Evolutionary conservation across 2,888 invertebrate species (phyloP).

Genomic region (Podabrus alpinus): DNA sequence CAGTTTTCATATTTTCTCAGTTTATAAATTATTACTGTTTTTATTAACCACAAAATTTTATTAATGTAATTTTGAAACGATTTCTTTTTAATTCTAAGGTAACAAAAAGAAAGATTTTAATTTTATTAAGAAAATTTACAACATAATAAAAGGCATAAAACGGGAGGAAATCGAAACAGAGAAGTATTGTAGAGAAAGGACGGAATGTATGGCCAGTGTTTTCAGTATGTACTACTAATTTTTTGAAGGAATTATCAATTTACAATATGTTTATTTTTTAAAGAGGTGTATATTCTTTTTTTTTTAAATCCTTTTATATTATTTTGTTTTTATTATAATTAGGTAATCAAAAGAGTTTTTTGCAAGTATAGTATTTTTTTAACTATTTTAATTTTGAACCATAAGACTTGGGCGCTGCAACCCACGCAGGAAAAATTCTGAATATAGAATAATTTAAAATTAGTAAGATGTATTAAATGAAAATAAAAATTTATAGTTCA

Average conservation of each 20-base stretch:
- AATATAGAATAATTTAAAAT: too few species aligned
- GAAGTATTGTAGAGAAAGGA: not conserved
- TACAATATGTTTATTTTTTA: not conserved
- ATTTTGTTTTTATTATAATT: not conserved
- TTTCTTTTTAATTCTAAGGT: not conserved
- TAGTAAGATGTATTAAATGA: too few species aligned
- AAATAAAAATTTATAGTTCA: too few species aligned
- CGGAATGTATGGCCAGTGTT: not conserved
- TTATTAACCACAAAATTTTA: not conserved
- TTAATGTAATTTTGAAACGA: not conserved
- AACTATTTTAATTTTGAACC: not conserved
- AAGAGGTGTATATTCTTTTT: not conserved
- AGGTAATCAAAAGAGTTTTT: not conserved
- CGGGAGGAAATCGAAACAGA: not conserved
- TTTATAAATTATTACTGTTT: conserved; percentile 21
- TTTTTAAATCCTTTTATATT: not conserved
- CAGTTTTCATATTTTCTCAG: not conserved
- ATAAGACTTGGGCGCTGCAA: not conserved
- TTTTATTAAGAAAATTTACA: not conserved
- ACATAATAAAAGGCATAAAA: not conserved
- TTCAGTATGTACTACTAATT: not conserved
- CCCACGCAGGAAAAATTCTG: too few species aligned
- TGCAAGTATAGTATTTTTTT: not conserved
- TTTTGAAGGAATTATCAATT: not conserved
- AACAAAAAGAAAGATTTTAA: not conserved